A percentile compares a stretch with the other conserved stretches of the same genome.
phyloP scores from a whole-genome alignment of 2,888 invertebrate species.

The Tetanocera ferruginea region DNA sequence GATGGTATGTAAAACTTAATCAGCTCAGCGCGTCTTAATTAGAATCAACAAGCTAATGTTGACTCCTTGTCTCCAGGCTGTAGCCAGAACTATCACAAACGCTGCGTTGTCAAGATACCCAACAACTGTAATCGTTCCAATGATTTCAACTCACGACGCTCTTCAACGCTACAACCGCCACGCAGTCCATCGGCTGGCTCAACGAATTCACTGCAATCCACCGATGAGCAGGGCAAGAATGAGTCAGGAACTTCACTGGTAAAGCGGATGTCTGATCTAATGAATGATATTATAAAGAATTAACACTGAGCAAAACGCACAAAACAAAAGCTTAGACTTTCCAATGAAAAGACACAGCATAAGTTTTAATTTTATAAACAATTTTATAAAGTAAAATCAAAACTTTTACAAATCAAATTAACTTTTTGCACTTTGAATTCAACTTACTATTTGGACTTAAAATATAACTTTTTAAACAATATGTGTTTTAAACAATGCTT shows the following conservation, averaged over 20 bases:
- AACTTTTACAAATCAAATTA: too few species aligned
- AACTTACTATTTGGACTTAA: too few species aligned
- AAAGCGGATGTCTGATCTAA: constrained; percentile 77
- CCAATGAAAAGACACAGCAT: too few species aligned
- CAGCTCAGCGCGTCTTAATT: background rate
- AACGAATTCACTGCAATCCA: constrained; percentile 74
- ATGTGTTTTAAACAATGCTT: too few species aligned
- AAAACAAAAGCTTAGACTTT: background rate
- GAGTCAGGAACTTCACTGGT: constrained; percentile 78
- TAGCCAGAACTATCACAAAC: constrained; percentile 97
- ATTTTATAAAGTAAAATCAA: too few species aligned
- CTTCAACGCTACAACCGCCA: constrained; percentile 69
- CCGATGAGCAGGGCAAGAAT: constrained; percentile 71
- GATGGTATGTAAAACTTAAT: constrained; percentile 80
- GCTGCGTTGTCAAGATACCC: constrained; percentile 96
- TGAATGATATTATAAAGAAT: constrained; percentile 71
- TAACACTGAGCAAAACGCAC: constrained; percentile 44
- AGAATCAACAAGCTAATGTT: background rate
- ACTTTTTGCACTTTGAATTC: too few species aligned
- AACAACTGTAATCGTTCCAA: constrained; percentile 88
- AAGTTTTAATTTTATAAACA: too few species aligned
- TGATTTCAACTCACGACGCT: constrained; percentile 65
- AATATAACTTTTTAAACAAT: too few species aligned
- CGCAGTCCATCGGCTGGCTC: constrained; percentile 85
- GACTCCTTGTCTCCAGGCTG: constrained; percentile 79